Conservation (phyloP, 2,888 invertebrate genomes). For the Caenorhabditis sulstoni region DNA sequence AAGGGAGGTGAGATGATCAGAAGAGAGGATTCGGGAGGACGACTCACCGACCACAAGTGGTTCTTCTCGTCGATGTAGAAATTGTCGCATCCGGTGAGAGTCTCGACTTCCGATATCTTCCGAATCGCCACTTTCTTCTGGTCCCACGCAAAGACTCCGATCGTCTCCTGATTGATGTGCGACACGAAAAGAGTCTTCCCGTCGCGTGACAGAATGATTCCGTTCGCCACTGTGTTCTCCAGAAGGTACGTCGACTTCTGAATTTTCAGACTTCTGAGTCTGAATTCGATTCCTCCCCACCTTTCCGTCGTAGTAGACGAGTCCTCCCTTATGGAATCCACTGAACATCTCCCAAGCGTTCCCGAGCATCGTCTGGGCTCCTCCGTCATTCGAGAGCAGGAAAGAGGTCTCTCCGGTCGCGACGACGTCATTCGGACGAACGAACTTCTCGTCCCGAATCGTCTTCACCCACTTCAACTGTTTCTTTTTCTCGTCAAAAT, state of each 20-base stretch:
- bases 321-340: slow-evolving; percentile 56
- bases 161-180: slow-evolving; percentile 56
- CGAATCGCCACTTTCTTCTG: slow-evolving; percentile 28
- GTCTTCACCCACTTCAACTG: slow-evolving; percentile 60
- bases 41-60: slow-evolving; percentile 60
- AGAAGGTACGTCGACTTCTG: slow-evolving; percentile 55
- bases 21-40: background rate
- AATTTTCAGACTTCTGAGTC: background rate
- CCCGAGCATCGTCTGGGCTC: slow-evolving; percentile 51
- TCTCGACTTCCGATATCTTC: slow-evolving; percentile 40
- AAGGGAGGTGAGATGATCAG: too few species aligned
- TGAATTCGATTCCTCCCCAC: slow-evolving; percentile 1
- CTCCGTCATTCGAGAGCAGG: slow-evolving; percentile 70
- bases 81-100: slow-evolving; percentile 63
- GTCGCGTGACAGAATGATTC: slow-evolving; percentile 62
- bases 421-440: slow-evolving; percentile 67
- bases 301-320: slow-evolving; percentile 67
- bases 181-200: slow-evolving; percentile 64
- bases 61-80: slow-evolving; percentile 60
- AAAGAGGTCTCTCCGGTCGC: slow-evolving; percentile 65
- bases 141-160: slow-evolving; percentile 58
- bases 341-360: slow-evolving; percentile 60
- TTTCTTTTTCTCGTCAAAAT: slow-evolving; percentile 52
- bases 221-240: slow-evolving; percentile 58
- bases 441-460: slow-evolving; percentile 60